A percentile compares a stretch with the other conserved stretches of the same genome.
phyloP scores from a whole-genome alignment of 2,797 vertebrate species.

The Bovichtus variegatus region DNA sequence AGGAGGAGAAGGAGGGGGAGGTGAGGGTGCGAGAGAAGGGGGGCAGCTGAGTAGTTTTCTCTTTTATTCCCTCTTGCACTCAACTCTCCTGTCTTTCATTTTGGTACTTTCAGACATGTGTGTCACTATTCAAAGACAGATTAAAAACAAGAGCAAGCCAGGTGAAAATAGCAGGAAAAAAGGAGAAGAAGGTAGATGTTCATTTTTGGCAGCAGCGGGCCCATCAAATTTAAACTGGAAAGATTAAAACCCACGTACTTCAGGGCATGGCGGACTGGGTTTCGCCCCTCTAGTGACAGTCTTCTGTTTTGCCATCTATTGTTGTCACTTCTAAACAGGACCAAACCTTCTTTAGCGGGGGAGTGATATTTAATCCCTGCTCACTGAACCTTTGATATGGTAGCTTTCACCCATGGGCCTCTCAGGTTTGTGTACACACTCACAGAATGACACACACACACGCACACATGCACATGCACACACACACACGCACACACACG shows the following conservation, averaged over 20 bases:
- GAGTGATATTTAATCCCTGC: slow-evolving; percentile 82
- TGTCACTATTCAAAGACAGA: slow-evolving; percentile 46
- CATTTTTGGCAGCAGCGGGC: slow-evolving; percentile 35
- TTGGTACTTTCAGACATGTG: slow-evolving; percentile 52
- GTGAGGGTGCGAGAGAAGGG: slow-evolving; percentile 33
- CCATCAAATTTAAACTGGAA: slow-evolving; percentile 55
- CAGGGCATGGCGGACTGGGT: slow-evolving; percentile 69
- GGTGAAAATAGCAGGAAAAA: slow-evolving; percentile 20
- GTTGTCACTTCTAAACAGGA: slow-evolving; percentile 82
- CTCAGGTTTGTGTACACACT: slow-evolving; percentile 68
- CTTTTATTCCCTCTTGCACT: slow-evolving; percentile 64
- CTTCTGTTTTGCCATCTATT: slow-evolving; percentile 77
- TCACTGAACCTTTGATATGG: slow-evolving; percentile 84
- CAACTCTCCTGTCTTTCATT: slow-evolving; percentile 69
- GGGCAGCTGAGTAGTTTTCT: slow-evolving; percentile 55
- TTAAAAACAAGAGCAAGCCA: slow-evolving; percentile 47
- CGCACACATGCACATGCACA: neutral
- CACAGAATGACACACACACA: slow-evolving; percentile 49
- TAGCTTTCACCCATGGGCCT: slow-evolving; percentile 80
- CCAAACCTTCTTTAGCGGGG: slow-evolving; percentile 68
- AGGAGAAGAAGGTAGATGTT: slow-evolving; percentile 18
- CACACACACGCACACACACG: neutral
- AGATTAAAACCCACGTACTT: slow-evolving; percentile 66
- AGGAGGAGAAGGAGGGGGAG: slow-evolving; percentile 34
- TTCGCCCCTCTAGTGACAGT: slow-evolving; percentile 80